phyloP scores from a whole-genome alignment of 1,140 invertebrate genomes.

The Eulimnadia texana region DNA sequence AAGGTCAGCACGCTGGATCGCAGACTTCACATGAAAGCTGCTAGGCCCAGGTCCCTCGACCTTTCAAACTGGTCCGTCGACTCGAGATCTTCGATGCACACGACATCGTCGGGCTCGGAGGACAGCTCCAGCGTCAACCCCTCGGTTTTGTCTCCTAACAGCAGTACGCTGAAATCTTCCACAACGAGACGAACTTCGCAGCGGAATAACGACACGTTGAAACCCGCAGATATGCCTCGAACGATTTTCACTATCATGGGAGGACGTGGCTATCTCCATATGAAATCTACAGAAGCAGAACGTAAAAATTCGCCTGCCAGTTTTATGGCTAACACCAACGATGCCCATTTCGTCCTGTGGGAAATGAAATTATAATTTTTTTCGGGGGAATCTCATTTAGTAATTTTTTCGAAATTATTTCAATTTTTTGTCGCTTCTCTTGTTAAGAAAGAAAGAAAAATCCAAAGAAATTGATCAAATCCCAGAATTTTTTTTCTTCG shows the following conservation, averaged over 20 bases:
- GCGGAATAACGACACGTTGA: constrained; percentile 11
- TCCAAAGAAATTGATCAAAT: too few relatives aligned
- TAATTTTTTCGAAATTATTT: too few relatives aligned
- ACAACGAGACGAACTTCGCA: not conserved
- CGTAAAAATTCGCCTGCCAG: constrained; percentile 21
- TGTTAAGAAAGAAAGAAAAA: too few relatives aligned
- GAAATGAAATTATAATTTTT: constrained; percentile 62
- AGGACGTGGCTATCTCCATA: constrained; percentile 69
- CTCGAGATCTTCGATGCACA: constrained; percentile 55
- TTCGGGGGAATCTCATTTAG: too few relatives aligned
- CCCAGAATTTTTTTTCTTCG: not conserved
- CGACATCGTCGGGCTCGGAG: constrained; percentile 63
- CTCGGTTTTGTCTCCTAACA: not conserved
- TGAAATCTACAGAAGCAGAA: constrained; percentile 33
- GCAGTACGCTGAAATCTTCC: constrained; percentile 10
- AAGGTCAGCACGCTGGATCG: constrained; percentile 59
- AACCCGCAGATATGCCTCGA: constrained; percentile 35
- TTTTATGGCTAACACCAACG: constrained; percentile 43
- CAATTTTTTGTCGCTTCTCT: too few relatives aligned
- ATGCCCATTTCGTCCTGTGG: constrained; percentile 76
- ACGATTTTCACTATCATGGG: constrained; percentile 75
- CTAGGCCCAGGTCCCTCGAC: constrained; percentile 61
- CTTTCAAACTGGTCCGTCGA: constrained; percentile 76
- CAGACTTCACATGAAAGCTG: constrained; percentile 59
- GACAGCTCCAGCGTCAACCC: constrained; percentile 36